These are phyloP conservation scores for Tiliacea citrago DNA, from an alignment of 2,888 invertebrate genomes.

Conservation along the genomic window DNA sequence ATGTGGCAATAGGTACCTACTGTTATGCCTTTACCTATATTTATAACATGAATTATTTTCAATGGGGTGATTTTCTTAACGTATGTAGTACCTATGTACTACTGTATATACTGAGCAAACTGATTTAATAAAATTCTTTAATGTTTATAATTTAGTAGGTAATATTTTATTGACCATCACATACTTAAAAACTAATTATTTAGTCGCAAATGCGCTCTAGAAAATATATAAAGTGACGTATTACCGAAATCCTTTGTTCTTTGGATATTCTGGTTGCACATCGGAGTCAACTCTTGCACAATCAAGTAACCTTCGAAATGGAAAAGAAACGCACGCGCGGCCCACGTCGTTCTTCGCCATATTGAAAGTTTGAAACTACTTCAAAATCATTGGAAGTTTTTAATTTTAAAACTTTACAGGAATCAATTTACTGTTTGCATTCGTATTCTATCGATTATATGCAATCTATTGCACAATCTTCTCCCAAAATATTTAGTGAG, in stretches of 20 bases:
- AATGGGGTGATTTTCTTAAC: background rate
- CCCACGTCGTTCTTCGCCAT: constrained; percentile 72
- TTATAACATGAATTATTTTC: constrained; percentile 5
- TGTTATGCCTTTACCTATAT: background rate
- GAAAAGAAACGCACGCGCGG: constrained; percentile 84
- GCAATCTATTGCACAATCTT: background rate
- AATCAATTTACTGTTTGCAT: background rate
- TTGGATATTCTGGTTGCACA: constrained; percentile 79
- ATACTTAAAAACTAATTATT: background rate
- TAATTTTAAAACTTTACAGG: constrained; percentile 7
- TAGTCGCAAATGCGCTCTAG: constrained; percentile 16
- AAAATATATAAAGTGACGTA: constrained; percentile 56
- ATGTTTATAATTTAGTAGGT: background rate
- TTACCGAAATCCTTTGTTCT: constrained; percentile 77
- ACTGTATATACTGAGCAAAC: background rate
- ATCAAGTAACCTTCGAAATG: constrained; percentile 83
- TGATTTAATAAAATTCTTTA: no score
- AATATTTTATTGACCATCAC: background rate
- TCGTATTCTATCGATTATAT: background rate
- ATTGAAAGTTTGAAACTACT: constrained; percentile 69
- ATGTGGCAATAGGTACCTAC: background rate
- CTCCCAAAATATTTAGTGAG: no score
- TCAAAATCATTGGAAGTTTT: constrained; percentile 25
- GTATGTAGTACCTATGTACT: background rate
- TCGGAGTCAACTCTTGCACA: constrained; percentile 81